Base-by-base conservation (phyloP, 2,888 invertebrate species). In the Drosophila macrospina region DNA sequence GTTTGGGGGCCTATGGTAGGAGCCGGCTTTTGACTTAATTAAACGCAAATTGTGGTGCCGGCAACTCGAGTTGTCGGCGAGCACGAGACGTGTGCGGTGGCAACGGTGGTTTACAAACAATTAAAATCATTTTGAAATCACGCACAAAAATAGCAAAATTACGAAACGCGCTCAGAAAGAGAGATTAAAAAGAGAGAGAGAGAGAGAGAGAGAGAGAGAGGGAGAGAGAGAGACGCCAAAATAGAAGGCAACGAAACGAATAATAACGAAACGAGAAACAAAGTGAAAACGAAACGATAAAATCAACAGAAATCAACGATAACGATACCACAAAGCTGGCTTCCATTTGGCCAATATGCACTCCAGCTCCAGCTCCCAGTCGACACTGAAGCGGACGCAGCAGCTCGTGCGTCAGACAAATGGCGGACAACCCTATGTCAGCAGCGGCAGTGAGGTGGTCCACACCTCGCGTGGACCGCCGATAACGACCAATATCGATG, bases 401-500 rank as follows among this genome's bases (percentile, higher is more conserved):
- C 89, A 89, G 61, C 72, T 83, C 54, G 78, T 88, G 67, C 74
- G 76, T n/a, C 83, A 84, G 55, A 70, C 74, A 10, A 85, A 86
- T 24, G 89, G 75, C 8, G 63, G 74, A 8, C 66, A 67, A 5
- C 93, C 66, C 2, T 66, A 68, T n/a, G 63, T 72, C n/a, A 84
- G 57, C 65, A 72, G 84, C 34, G 88, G 78, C 47, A 78, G 70
- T 48, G 87, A 82, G 41, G 67, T 77, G 60, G 69, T 78, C 30
- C 78, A 93, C 92, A 76, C 78, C 16, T 62, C 74, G 11, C 93
- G 94, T 42, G 94, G 94, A n/a, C 93, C 94, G 5, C 93, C 94
- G 11, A 94, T 94, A 69, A 94, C 94, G 37, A 94, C 94, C 32
- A 94, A 93, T 86, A 91, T 94, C 67, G 92, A 92, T 72, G 91